Evolutionary conservation across 2,888 invertebrate species (phyloP), one percentile per base, ranked within the genome.

Genomic region (Idaea straminata): DNA sequence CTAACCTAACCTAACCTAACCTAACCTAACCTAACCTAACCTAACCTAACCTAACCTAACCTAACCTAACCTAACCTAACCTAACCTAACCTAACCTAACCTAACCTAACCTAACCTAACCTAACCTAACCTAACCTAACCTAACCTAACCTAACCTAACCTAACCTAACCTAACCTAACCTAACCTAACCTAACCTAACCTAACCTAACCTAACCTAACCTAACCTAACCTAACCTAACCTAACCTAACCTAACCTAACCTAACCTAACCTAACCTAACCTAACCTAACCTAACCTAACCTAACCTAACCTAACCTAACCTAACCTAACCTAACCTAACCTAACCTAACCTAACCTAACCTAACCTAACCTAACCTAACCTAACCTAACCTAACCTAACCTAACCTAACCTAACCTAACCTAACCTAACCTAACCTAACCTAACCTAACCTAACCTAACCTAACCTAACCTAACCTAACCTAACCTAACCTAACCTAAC

Each of bases 11-110:
- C 63, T 62, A 64, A 66, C 64, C 68, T 69, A 72, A 68, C 70
- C 69, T 69, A 72, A 70, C 69, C 69, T 69, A 69, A 70, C 70
- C 70, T 69, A 72, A 69, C 68, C 70, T 67, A 70, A 69, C 69
- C 69, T 70, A 68, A 69, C 72, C 67, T 65, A 67, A 68, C 67
- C 69, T 69, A 71, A 69, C 71, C 69, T 69, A 71, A 71, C 69
- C 69, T 68, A 71, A 71, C 69, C 69, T 69, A 71, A 69, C 67
- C 69, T 71, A 71, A 71, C 71, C 69, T 71, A 69, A 69, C 71
- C 69, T 69, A 69, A 71, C 71, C 71, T 71, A 71, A 69, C 71
- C 71, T 69, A 69, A 71, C 69, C 67, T 67, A 69, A 66, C 66
- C 64, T 65, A 68, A 68, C 65, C 62, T 57, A 62, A 63, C 63